Percentiles rank a stretch among this genome's conserved stretches.
These are phyloP conservation scores for Axea sp. DNA, from an alignment of 2,888 invertebrate genomes.

Conservation along the genomic window DNA sequence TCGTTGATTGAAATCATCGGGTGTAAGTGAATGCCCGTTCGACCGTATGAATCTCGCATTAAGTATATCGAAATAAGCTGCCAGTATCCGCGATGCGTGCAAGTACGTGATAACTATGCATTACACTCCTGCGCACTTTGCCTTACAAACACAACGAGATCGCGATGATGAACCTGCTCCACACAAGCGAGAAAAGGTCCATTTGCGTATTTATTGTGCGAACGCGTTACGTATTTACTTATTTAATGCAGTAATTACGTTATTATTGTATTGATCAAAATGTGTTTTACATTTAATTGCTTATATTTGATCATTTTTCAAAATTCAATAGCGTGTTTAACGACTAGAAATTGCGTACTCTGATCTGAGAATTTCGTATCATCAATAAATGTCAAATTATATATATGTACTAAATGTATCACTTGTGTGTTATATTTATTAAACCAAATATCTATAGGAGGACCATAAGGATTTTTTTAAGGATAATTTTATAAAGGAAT, in stretches of 20 bases:
- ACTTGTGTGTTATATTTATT: too few relatives aligned
- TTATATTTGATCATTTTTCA: too few relatives aligned
- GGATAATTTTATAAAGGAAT: too few relatives aligned
- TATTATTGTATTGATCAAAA: too few relatives aligned
- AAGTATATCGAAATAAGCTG: conserved; percentile 53
- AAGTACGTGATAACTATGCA: conserved; percentile 20
- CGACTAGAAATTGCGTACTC: too few relatives aligned
- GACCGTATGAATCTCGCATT: conserved; percentile 63
- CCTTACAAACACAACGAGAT: conserved; percentile 61
- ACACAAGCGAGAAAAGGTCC: conserved; percentile 16
- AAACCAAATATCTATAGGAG: too few relatives aligned
- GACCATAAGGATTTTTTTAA: too few relatives aligned
- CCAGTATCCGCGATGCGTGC: conserved; percentile 50
- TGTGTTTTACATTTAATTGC: too few relatives aligned
- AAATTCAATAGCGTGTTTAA: too few relatives aligned
- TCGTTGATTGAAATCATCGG: conserved; percentile 78
- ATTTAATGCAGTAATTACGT: conserved; percentile 14
- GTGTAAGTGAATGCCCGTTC: conserved; percentile 77
- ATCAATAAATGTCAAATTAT: too few relatives aligned
- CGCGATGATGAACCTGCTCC: conserved; percentile 31
- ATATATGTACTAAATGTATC: too few relatives aligned
- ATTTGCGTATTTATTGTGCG: conserved; percentile 24
- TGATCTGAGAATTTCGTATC: too few relatives aligned
- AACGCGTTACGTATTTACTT: conserved; percentile 7
- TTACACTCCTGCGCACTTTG: conserved; percentile 54